Conservation (phyloP, 30 jellyfish, hydroid and myxozoan genomes). For the Mastigias papua region DNA sequence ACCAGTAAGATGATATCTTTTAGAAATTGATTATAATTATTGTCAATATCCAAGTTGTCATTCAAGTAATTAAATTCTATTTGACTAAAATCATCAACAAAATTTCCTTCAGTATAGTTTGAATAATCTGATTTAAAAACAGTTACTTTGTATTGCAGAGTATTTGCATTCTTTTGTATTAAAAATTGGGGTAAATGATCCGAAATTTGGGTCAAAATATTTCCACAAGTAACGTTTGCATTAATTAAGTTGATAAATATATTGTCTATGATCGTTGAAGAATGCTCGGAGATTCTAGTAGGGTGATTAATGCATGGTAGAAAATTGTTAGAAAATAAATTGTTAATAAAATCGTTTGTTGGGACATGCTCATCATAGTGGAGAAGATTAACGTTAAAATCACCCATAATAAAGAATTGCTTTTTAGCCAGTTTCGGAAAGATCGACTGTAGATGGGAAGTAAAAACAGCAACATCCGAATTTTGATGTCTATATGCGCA, state of each 20-base stretch:
- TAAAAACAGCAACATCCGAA: background rate
- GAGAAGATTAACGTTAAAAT: too few relatives aligned
- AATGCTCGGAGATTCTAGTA: too few relatives aligned
- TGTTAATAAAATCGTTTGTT: constrained; percentile 21
- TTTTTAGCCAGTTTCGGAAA: background rate
- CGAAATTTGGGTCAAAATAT: constrained; percentile 4
- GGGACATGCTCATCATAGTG: constrained; percentile 9
- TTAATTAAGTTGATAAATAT: background rate
- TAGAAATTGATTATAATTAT: background rate
- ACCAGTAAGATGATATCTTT: background rate
- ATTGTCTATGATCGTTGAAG: too few relatives aligned
- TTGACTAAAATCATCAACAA: too few relatives aligned
- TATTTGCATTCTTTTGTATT: background rate
- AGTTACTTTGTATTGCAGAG: background rate
- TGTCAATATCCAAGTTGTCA: background rate
- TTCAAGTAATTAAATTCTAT: too few relatives aligned
- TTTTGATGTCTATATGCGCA: constrained; percentile 22
- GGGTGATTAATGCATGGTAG: too few relatives aligned
- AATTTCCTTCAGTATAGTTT: too few relatives aligned
- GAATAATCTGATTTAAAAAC: too few relatives aligned
- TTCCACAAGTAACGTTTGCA: constrained; percentile 14
- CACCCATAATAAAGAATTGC: too few relatives aligned
- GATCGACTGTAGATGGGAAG: constrained; percentile 1
- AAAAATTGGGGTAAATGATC: too few relatives aligned
- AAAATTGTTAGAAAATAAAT: too few relatives aligned